Conservation (phyloP, 2,113 vertebrate species). For the Penelope pileata region DNA sequence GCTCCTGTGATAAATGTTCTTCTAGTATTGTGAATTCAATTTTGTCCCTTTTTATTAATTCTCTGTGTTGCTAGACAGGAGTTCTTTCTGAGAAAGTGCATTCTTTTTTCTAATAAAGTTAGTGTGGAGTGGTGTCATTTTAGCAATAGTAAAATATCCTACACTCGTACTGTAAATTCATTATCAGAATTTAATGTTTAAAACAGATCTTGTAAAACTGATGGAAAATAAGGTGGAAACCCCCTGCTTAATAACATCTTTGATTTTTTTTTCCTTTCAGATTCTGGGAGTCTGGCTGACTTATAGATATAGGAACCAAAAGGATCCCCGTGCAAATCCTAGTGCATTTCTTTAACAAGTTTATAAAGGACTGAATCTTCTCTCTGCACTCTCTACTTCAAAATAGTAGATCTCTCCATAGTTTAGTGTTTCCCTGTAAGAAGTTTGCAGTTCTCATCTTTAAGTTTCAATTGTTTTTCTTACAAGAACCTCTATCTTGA, state of each 20-base stretch:
- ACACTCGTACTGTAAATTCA: neutral
- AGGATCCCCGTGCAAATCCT: constrained; percentile 91
- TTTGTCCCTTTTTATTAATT: neutral
- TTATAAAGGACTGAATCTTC: constrained; percentile 37
- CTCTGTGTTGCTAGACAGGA: neutral
- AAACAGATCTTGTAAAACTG: neutral
- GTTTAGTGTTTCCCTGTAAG: constrained; percentile 25
- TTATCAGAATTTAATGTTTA: neutral
- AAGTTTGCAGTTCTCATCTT: constrained; percentile 16
- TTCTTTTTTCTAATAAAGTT: neutral
- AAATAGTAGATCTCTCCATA: constrained; percentile 62
- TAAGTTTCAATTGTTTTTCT: neutral
- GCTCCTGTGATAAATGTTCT: neutral
- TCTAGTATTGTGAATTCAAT: neutral
- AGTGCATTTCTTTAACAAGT: constrained; percentile 91
- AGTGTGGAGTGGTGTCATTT: neutral
- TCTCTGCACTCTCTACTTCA: constrained; percentile 48
- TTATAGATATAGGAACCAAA: constrained; percentile 93
- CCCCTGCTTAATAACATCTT: neutral
- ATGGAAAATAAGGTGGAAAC: neutral
- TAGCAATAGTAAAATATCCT: neutral
- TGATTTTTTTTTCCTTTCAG: constrained; percentile 73
- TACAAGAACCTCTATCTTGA: constrained; percentile 27
- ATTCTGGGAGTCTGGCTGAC: constrained; percentile 96
- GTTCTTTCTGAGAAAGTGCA: neutral